Percentiles rank a stretch among this genome's conserved stretches.
Evolutionary conservation across 2,113 vertebrate genomes (phyloP).

Genomic region (Dromas ardeola): DNA sequence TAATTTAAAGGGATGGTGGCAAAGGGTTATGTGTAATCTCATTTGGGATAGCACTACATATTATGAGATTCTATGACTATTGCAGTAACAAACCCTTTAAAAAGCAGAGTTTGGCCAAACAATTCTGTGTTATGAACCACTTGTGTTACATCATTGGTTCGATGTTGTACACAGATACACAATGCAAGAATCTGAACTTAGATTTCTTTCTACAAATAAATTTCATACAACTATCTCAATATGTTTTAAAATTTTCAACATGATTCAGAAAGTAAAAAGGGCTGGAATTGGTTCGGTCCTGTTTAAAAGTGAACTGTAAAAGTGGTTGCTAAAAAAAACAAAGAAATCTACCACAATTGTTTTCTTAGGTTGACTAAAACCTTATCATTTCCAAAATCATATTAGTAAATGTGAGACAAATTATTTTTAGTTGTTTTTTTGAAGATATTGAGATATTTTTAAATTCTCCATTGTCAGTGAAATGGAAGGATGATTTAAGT

Average conservation of each 20-base stretch:
- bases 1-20: not conserved
- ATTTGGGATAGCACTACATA: not conserved
- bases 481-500: not conserved
- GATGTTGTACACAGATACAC: not conserved
- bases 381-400: not conserved
- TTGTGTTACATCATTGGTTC: not conserved
- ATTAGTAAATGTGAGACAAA: not conserved
- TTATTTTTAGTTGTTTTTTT: not conserved
- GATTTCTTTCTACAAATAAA: not conserved
- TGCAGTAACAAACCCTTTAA: not conserved
- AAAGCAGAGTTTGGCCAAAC: not conserved
- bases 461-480: not conserved
- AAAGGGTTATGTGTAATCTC: not conserved
- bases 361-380: not conserved
- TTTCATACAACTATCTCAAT: not conserved
- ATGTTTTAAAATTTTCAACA: not conserved
- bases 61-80: not conserved
- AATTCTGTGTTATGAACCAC: not conserved
- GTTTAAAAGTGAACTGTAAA: conserved; percentile 54
- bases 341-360: not conserved
- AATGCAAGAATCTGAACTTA: not conserved
- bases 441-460: not conserved
- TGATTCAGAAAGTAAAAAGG: not conserved
- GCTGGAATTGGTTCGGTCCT: not conserved
- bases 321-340: conserved; percentile 7